Conservation (phyloP, 2,113 vertebrate species). For the Pogona vitticeps region DNA sequence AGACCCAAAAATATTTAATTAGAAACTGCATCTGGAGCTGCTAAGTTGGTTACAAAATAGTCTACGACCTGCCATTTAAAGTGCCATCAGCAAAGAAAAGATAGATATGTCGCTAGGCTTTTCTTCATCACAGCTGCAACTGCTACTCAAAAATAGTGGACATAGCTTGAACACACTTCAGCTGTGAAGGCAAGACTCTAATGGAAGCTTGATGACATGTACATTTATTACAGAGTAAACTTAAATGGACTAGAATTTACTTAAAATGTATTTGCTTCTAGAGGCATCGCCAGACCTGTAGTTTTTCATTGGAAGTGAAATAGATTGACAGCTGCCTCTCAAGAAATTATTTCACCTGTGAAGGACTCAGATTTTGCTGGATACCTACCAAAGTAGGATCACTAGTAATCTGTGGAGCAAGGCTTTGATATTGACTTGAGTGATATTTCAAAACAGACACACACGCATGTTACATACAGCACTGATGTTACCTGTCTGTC, state of each 20-base stretch:
- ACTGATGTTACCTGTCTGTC: no score
- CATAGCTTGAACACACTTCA: neutral
- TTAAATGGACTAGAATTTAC: neutral
- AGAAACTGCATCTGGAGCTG: neutral
- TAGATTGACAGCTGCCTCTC: neutral
- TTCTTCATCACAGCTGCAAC: neutral
- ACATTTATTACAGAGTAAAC: neutral
- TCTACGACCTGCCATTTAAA: neutral
- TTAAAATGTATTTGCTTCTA: neutral
- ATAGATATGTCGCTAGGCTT: neutral
- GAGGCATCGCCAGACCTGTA: no score
- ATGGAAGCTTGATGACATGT: neutral
- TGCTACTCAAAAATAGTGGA: neutral
- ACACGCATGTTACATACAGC: no score
- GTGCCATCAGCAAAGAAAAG: neutral
- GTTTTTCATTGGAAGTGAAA: neutral
- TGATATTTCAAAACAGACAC: no score
- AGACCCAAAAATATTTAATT: conserved; percentile 6
- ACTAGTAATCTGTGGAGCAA: neutral
- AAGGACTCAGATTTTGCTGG: neutral
- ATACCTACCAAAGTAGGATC: neutral
- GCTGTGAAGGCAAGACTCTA: neutral
- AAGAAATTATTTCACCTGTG: neutral
- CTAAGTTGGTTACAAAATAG: neutral
- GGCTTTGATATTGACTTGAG: neutral